These are phyloP conservation scores for Acleris literana DNA, from an alignment of 2,888 invertebrate species.

Conservation along the genomic window DNA sequence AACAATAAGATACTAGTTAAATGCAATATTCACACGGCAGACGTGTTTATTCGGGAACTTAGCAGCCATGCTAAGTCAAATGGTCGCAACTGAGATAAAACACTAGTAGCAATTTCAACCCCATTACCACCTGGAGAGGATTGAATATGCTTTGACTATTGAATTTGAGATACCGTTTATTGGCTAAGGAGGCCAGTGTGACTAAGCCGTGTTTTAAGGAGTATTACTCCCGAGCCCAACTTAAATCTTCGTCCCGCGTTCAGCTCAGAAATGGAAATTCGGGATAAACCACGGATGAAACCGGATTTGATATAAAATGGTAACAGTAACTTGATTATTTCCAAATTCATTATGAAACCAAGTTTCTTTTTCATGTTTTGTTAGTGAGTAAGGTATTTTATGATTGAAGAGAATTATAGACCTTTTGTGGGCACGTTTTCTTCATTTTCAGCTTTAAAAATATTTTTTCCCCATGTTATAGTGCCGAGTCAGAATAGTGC, in stretches of 20 bases:
- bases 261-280: conserved; percentile 64
- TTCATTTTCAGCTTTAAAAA: no score
- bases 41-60: conserved; percentile 45
- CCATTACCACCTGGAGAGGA: no score
- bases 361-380: conserved; percentile 24
- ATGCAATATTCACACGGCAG: conserved; percentile 45
- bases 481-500: no score
- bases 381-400: not conserved
- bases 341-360: conserved; percentile 51
- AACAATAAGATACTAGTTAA: conserved; percentile 13
- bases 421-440: no score
- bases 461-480: no score
- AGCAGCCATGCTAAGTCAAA: no score
- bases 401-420: not conserved
- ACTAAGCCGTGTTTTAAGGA: conserved; percentile 55
- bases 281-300: conserved; percentile 59
- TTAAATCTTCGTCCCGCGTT: conserved; percentile 56
- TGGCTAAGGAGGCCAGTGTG: conserved; percentile 6
- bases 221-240: conserved; percentile 53
- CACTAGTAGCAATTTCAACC: no score
- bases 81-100: no score
- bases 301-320: conserved; percentile 48
- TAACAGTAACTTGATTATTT: conserved; percentile 53
- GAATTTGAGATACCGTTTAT: no score
- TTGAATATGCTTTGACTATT: no score